phyloP scores from a whole-genome alignment of 2,113 vertebrate genomes.

The Phaetusa simplex region DNA sequence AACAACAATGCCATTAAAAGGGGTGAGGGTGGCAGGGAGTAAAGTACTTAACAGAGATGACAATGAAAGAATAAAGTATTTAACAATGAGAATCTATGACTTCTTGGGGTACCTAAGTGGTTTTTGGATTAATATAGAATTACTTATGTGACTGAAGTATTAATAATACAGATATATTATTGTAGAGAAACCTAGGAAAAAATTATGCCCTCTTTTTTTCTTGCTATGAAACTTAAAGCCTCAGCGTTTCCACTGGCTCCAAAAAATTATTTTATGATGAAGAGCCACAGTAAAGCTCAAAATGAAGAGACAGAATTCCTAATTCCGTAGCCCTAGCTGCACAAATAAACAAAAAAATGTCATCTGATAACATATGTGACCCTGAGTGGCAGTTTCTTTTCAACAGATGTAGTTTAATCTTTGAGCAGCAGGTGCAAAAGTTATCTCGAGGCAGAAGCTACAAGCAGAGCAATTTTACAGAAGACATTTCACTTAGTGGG shows the following conservation, averaged over 20 bases:
- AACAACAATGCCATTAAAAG: not conserved
- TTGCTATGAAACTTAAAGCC: not conserved
- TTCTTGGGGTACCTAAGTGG: not conserved
- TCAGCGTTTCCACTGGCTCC: not conserved
- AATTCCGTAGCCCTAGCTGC: not conserved
- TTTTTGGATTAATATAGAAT: not conserved
- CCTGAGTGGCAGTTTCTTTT: conserved; percentile 32
- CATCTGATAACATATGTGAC: conserved; percentile 26
- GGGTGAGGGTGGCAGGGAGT: not conserved
- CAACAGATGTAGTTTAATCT: conserved; percentile 58
- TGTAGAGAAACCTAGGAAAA: not conserved
- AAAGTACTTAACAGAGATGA: not conserved
- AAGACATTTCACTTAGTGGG: not conserved
- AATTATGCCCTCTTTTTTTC: not conserved
- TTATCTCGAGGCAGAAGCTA: conserved; percentile 53
- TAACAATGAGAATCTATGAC: not conserved
- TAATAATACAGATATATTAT: not conserved
- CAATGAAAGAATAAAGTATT: not conserved
- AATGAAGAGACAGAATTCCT: not conserved
- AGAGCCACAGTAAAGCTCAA: not conserved
- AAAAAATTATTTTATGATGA: not conserved
- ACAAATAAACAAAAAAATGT: conserved; percentile 49
- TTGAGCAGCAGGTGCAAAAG: conserved; percentile 59
- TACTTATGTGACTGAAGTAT: not conserved
- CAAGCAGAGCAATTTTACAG: conserved; percentile 40